These are phyloP conservation scores for Dynastes grantii DNA, from an alignment of 2,888 invertebrate genomes.

Conservation along the genomic window DNA sequence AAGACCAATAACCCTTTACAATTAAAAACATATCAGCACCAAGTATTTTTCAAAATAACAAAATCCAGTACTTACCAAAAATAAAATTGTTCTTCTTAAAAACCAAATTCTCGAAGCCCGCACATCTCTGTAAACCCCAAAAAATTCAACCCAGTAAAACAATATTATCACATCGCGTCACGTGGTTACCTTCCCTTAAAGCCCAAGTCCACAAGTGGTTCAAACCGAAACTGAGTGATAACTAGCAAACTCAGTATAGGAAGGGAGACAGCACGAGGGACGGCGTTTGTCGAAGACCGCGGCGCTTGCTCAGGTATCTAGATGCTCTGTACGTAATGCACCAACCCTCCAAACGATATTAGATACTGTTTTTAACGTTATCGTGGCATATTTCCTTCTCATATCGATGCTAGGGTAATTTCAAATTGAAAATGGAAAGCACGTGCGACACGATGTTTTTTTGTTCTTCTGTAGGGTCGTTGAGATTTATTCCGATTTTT, in stretches of 20 bases:
- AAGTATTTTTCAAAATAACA: no score
- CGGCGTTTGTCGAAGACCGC: slow-evolving; percentile 20
- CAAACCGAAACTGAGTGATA: slow-evolving; percentile 43
- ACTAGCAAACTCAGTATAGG: slow-evolving; percentile 7
- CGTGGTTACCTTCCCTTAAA: slow-evolving; percentile 17
- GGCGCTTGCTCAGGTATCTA: slow-evolving; percentile 39
- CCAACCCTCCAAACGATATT: background rate
- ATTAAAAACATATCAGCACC: no score
- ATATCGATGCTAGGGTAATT: no score
- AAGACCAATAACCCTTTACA: no score
- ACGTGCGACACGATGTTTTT: no score
- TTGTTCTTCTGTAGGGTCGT: no score
- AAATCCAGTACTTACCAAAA: background rate
- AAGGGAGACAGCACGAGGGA: slow-evolving; percentile 20
- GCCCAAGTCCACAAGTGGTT: slow-evolving; percentile 44
- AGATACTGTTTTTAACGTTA: no score
- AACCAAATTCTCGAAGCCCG: background rate
- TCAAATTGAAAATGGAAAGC: no score
- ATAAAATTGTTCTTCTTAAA: background rate
- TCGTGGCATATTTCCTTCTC: no score
- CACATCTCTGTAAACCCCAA: background rate
- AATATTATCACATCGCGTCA: slow-evolving; percentile 4
- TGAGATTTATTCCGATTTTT: no score
- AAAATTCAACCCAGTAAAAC: slow-evolving; percentile 4
- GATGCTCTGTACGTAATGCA: slow-evolving; percentile 1